Percentiles rank a stretch among this genome's conserved stretches.
Conservation (phyloP, 2,888 invertebrate genomes). For the Ochlodes sylvanus region DNA sequence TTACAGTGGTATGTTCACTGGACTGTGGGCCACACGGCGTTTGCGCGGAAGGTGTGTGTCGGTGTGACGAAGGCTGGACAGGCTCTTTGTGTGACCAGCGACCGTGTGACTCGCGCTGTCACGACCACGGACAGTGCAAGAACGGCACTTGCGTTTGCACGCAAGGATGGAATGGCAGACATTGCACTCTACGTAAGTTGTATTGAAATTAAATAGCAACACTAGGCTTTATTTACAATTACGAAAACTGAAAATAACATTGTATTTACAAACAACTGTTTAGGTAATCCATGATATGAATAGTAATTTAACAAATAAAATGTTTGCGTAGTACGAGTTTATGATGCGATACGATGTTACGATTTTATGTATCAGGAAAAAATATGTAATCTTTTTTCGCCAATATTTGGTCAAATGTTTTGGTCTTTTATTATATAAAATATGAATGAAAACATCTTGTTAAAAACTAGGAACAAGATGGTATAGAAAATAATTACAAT, state of each 20-base stretch:
- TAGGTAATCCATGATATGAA: too few species aligned
- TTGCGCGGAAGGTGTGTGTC: constrained; percentile 96
- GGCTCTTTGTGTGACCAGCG: constrained; percentile 96
- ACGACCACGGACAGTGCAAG: constrained; percentile 97
- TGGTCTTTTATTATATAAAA: too few species aligned
- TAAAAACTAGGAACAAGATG: too few species aligned
- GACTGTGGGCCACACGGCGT: constrained; percentile 98
- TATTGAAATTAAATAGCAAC: background rate
- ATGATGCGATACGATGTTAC: too few species aligned
- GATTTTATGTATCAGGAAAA: too few species aligned
- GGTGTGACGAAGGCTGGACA: constrained; percentile 97
- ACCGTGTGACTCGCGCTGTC: constrained; percentile 96
- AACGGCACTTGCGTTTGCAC: constrained; percentile 99
- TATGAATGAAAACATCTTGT: too few species aligned
- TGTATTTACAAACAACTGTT: too few species aligned
- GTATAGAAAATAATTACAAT: too few species aligned
- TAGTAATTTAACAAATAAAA: too few species aligned
- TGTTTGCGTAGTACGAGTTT: too few species aligned
- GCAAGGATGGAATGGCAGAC: constrained; percentile 99
- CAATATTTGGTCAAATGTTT: too few species aligned
- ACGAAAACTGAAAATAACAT: background rate
- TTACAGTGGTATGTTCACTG: constrained; percentile 94
- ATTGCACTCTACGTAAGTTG: constrained; percentile 97
- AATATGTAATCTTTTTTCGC: too few species aligned
- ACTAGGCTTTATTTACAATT: constrained; percentile 15